A percentile compares a stretch with the other conserved stretches of the same genome.
These are phyloP conservation scores for Spea hammondii DNA, from an alignment of 2,797 vertebrate genomes.

Conservation along the genomic window DNA sequence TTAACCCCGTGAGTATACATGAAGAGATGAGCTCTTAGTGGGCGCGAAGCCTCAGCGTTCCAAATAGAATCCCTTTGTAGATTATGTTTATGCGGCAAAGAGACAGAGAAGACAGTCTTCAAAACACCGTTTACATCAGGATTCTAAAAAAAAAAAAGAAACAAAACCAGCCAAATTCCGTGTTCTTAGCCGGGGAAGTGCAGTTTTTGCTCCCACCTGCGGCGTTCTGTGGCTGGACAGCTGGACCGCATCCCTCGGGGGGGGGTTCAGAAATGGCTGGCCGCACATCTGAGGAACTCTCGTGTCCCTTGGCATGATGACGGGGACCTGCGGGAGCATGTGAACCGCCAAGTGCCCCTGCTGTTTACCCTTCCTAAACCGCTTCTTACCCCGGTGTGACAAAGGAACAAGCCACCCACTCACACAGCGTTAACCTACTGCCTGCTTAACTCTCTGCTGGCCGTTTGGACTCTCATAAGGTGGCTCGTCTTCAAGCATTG, in stretches of 20 bases:
- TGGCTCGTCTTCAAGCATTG: too few species aligned
- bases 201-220: neutral
- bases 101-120: too few species aligned
- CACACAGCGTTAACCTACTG: slow-evolving; percentile 9
- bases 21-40: too few species aligned
- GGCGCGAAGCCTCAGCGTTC: too few species aligned
- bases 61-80: too few species aligned
- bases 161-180: neutral
- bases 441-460: neutral
- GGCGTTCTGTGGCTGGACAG: neutral
- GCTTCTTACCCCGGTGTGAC: neutral
- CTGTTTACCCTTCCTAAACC: slow-evolving; percentile 13
- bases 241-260: slow-evolving; percentile 4
- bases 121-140: neutral
- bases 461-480: too few species aligned
- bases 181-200: neutral
- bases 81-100: too few species aligned
- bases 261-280: slow-evolving; percentile 15
- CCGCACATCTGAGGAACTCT: slow-evolving; percentile 26
- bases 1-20: too few species aligned
- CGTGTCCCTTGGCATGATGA: slow-evolving; percentile 32
- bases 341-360: slow-evolving; percentile 13
- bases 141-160: neutral
- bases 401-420: neutral
- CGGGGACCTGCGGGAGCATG: slow-evolving; percentile 12